These are phyloP conservation scores for Mastomys coucha DNA, from an alignment of 2,113 vertebrate species.

Conservation along the genomic window DNA sequence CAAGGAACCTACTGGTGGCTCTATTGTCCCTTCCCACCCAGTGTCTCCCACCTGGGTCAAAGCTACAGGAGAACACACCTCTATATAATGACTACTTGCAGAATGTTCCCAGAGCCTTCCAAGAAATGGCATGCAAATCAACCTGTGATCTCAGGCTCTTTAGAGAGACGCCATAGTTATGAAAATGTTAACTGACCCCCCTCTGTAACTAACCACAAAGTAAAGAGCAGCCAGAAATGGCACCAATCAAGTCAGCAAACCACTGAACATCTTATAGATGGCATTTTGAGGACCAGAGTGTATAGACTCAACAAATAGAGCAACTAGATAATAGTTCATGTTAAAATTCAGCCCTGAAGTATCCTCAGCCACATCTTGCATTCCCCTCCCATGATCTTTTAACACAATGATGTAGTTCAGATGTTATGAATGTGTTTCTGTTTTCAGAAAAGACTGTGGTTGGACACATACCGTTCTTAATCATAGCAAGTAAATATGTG, in stretches of 20 bases:
- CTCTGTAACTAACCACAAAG: not conserved
- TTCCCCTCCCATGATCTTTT: not conserved
- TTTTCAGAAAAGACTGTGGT: too few relatives aligned
- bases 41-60: not conserved
- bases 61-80: not conserved
- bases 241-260: not conserved
- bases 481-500: not conserved
- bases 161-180: not conserved
- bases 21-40: not conserved
- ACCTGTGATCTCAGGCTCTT: not conserved
- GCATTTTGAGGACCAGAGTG: not conserved
- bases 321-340: not conserved
- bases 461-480: not conserved
- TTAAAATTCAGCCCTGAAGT: not conserved
- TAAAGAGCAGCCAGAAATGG: not conserved
- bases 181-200: not conserved
- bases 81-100: not conserved
- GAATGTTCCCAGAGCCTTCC: not conserved
- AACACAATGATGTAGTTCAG: not conserved
- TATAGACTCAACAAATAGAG: not conserved
- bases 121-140: not conserved
- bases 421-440: not conserved
- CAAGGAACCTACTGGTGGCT: not conserved
- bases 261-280: not conserved
- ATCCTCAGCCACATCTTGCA: not conserved